Percentiles rank a stretch among this genome's conserved stretches.
phyloP scores from a whole-genome alignment of 2,888 invertebrate species.

The Hirtodrosophila trivittata region DNA sequence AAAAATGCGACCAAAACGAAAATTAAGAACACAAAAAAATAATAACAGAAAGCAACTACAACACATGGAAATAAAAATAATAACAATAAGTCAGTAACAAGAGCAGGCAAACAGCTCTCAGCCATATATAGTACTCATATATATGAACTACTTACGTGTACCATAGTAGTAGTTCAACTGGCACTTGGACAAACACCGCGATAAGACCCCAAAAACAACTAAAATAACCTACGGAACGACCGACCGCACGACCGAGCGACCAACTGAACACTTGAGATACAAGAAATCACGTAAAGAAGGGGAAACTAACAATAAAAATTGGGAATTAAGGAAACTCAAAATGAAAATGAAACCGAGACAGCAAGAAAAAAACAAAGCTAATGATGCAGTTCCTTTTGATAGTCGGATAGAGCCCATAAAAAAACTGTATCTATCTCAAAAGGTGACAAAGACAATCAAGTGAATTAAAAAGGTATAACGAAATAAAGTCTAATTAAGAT shows the following conservation, averaged over 20 bases:
- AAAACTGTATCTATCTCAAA: conserved; percentile 59
- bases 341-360: conserved; percentile 22
- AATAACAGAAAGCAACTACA: conserved; percentile 20
- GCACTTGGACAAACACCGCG: conserved; percentile 74
- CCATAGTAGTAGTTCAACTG: conserved; percentile 62
- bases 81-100: conserved; percentile 31
- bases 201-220: conserved; percentile 60
- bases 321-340: conserved; percentile 22
- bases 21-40: conserved; percentile 44
- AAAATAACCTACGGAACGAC: conserved; percentile 32
- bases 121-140: conserved; percentile 33
- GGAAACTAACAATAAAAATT: conserved; percentile 14
- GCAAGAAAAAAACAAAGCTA: conserved; percentile 6
- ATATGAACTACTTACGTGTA: conserved; percentile 47
- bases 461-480: not conserved
- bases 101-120: conserved; percentile 23
- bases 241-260: conserved; percentile 3
- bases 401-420: conserved; percentile 43
- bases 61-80: conserved; percentile 18
- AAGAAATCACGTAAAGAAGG: conserved; percentile 71
- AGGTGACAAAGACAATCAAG: conserved; percentile 24
- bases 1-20: conserved; percentile 52
- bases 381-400: conserved; percentile 52
- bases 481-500: no score
- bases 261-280: conserved; percentile 69